Evolutionary conservation across 1,140 invertebrate species (phyloP).

Genomic region (Cardiocondyla obscurior): DNA sequence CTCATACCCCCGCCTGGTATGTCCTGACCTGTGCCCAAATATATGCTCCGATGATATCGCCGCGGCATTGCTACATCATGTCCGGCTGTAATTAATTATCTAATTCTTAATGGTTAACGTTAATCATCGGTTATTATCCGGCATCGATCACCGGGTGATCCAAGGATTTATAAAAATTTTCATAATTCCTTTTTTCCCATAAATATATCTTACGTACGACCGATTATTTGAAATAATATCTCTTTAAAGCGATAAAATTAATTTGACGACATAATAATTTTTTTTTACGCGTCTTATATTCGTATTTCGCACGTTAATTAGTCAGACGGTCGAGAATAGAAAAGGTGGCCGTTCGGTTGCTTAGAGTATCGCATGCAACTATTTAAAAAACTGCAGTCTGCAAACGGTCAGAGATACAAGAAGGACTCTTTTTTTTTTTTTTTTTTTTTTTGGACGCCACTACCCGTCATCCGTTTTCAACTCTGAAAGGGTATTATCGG

Average conservation of each 20-base stretch:
- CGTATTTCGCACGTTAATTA: background rate
- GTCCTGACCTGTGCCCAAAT: slow-evolving; percentile 75
- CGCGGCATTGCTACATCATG: slow-evolving; percentile 79
- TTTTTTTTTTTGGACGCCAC: slow-evolving; percentile 52
- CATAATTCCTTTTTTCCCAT: background rate
- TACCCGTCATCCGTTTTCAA: slow-evolving; percentile 62
- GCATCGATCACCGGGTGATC: background rate
- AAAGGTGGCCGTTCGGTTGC: background rate
- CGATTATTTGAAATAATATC: background rate
- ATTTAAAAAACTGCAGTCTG: background rate
- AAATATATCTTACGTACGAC: background rate
- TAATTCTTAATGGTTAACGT: slow-evolving; percentile 70
- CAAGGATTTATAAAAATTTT: background rate
- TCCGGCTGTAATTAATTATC: slow-evolving; percentile 75
- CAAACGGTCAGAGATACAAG: slow-evolving; percentile 39
- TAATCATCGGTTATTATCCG: slow-evolving; percentile 23
- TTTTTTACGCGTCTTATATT: background rate
- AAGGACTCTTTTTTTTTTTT: too few species aligned
- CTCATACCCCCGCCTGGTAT: slow-evolving; percentile 75
- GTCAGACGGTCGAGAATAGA: background rate
- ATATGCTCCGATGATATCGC: slow-evolving; percentile 81
- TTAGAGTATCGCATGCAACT: background rate
- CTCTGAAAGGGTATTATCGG: slow-evolving; percentile 46
- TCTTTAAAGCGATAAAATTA: background rate
- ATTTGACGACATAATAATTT: background rate